Evolutionary conservation across 2,113 vertebrate genomes (phyloP).

Genomic region (Grus americana): DNA sequence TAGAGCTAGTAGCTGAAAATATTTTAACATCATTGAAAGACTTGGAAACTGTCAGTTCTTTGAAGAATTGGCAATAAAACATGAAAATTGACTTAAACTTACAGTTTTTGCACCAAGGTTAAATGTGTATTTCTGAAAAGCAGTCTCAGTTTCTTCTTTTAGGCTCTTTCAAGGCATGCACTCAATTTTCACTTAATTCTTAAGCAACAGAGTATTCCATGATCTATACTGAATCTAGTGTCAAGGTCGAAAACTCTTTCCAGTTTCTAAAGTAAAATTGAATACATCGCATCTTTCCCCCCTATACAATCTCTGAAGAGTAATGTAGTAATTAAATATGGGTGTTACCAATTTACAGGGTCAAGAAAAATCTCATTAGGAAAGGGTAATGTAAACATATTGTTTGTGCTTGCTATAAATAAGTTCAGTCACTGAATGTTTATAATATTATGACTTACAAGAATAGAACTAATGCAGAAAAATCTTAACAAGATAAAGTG

Average conservation of each 20-base stretch:
- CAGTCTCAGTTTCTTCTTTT: neutral
- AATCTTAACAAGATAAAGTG: neutral
- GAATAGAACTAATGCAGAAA: neutral
- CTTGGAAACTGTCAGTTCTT: neutral
- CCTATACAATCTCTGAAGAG: neutral
- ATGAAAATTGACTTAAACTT: neutral
- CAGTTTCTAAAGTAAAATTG: neutral
- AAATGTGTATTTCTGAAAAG: neutral
- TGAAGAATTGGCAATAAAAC: conserved; percentile 4
- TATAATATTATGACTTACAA: neutral
- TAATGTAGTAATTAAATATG: neutral
- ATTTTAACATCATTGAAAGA: neutral
- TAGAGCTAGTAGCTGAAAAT: neutral
- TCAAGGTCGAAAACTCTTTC: neutral
- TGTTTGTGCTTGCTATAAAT: neutral
- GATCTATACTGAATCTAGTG: neutral
- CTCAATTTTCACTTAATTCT: neutral
- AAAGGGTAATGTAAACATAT: neutral
- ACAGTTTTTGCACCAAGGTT: neutral
- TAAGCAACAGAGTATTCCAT: neutral
- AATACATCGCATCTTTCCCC: neutral
- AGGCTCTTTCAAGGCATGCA: neutral
- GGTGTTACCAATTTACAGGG: neutral
- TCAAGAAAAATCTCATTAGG: neutral
- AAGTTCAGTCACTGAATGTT: neutral